phyloP scores from a whole-genome alignment of 2,113 vertebrate species.

The Pteronura brasiliensis region DNA sequence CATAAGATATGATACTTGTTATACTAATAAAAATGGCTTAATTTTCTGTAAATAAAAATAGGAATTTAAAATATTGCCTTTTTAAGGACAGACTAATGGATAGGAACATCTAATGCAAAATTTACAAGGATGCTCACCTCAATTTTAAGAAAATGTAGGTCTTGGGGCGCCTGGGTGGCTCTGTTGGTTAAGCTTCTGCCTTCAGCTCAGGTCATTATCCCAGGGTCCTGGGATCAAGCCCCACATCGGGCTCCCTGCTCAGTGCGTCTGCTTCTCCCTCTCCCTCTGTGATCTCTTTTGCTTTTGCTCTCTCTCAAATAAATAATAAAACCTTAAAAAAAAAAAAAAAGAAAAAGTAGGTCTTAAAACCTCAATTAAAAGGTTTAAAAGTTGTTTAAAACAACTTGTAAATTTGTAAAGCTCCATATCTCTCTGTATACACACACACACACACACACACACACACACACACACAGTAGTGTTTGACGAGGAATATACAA shows the following conservation, averaged over 20 bases:
- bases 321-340: no score
- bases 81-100: slow-evolving; percentile 1
- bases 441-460: background rate
- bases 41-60: background rate
- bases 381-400: no score
- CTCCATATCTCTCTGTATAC: background rate
- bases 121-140: background rate
- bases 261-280: no score
- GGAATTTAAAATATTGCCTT: background rate
- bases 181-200: background rate
- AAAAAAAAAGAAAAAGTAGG: background rate
- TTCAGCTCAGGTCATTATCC: background rate
- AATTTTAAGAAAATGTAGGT: background rate
- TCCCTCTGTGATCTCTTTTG: no score
- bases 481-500: background rate
- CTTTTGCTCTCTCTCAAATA: no score
- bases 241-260: no score
- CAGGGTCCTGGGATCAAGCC: no score
- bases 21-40: background rate
- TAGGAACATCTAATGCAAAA: background rate
- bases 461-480: background rate
- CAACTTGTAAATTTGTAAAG: background rate
- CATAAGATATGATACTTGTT: background rate
- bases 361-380: background rate
- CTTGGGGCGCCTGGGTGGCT: background rate